Evolutionary conservation across 2,888 invertebrate species (phyloP), one percentile per base, ranked within the genome.

Genomic region (Eristalis arbustorum): DNA sequence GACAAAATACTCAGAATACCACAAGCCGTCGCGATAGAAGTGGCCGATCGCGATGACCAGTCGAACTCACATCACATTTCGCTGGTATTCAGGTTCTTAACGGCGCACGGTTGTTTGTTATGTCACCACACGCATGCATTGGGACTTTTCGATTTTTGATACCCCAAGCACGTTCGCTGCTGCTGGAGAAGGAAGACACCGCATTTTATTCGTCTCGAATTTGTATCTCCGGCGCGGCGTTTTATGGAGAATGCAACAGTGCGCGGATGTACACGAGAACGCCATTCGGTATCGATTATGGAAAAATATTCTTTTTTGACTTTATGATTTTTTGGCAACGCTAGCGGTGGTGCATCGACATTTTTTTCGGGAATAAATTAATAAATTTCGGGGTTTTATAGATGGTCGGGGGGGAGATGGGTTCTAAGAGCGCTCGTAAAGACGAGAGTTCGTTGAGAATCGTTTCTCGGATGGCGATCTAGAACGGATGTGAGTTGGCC

Each of bases 281-380:
- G 68, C 80, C 80, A 84, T 84, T 84, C 76, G 72, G 68, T 68
- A 68, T 62, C 80, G 76, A 80, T 84, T 80, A 84, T 84, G 84
- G 84, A 80, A 68, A 84, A 80, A 72, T 80, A 80, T 80, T 76
- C 76, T 8, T 4, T n/a, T 14, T 62, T 37, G 23, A 63, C 56
- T 31, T 66, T 72, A 66, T 59, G 59, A 66, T 42, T 14, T 78
- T 78, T 78, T 78, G 64, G 64, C 78, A 37, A 78, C 64, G 40
- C 23, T 25, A 37, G 34, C 57, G 40, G n/a, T 25, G 63, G 34
- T 64, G 71, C 63, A 78, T 71, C 31, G 1, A 10, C 10, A 10
- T 31, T 66, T 22, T 62, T 14, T 49, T 66, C 14, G 1, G 3
- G 76, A 84, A 79, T 84, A 67, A 66, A 84, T 79, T 72, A 80